Conservation (phyloP, 2,113 vertebrate genomes). For the Plotosus lineatus region DNA sequence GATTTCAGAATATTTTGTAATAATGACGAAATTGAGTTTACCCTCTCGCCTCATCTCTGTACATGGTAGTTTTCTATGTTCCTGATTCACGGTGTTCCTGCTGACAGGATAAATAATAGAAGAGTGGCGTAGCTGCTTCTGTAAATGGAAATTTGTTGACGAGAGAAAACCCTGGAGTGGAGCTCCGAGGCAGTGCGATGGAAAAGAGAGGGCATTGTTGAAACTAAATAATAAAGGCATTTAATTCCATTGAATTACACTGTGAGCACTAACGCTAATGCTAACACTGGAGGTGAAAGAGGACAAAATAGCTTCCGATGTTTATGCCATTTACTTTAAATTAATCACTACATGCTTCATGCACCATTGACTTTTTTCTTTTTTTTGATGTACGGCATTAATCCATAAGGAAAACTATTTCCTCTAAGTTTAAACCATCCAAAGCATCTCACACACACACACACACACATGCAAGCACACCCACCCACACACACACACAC, state of each 20-base stretch:
- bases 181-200: neutral
- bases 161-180: neutral
- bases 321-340: neutral
- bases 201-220: neutral
- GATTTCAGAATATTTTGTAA: no score
- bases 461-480: no score
- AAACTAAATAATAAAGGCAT: slow-evolving; percentile 20
- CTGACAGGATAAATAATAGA: neutral
- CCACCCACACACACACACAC: no score
- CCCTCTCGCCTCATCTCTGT: neutral
- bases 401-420: no score
- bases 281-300: neutral
- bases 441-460: no score
- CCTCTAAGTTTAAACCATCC: no score
- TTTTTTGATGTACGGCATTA: no score
- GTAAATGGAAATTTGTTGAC: slow-evolving; percentile 29
- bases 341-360: neutral
- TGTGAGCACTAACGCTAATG: neutral
- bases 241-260: slow-evolving; percentile 20
- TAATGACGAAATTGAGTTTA: no score
- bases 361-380: no score
- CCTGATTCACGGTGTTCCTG: neutral
- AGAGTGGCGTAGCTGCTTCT: neutral
- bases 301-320: neutral
- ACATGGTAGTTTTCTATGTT: neutral